phyloP scores from a whole-genome alignment of 2,797 vertebrate genomes.

The Rhyacichthys aspro region DNA sequence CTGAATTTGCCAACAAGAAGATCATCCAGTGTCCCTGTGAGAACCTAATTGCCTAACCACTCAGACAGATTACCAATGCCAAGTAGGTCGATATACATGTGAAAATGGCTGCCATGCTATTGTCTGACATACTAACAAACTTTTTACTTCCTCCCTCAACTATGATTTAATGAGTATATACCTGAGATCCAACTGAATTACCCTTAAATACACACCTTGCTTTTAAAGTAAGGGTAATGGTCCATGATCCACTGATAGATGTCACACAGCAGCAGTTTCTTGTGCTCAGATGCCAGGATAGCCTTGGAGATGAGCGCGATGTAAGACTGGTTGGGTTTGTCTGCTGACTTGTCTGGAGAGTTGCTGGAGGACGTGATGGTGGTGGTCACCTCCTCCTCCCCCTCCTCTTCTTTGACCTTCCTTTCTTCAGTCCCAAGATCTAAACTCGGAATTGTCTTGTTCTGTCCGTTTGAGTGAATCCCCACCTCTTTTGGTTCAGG shows the following conservation, averaged over 20 bases:
- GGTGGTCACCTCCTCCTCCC: slow-evolving; percentile 57
- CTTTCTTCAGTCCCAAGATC: slow-evolving; percentile 34
- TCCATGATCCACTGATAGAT: slow-evolving; percentile 93
- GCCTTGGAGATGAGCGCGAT: slow-evolving; percentile 87
- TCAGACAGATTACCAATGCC: slow-evolving; percentile 62
- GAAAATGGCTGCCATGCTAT: slow-evolving; percentile 42
- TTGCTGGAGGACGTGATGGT: slow-evolving; percentile 40
- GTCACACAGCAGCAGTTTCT: slow-evolving; percentile 86
- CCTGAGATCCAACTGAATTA: not conserved
- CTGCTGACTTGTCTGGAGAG: slow-evolving; percentile 47
- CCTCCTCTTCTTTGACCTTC: slow-evolving; percentile 54
- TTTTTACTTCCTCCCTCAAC: no score
- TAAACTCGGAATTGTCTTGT: slow-evolving; percentile 45
- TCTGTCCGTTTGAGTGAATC: slow-evolving; percentile 36
- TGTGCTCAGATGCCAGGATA: slow-evolving; percentile 83
- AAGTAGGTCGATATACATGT: slow-evolving; percentile 51
- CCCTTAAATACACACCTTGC: slow-evolving; percentile 74
- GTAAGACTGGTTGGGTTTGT: slow-evolving; percentile 86
- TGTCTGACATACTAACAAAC: no score
- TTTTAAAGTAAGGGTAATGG: slow-evolving; percentile 87
- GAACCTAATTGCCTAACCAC: slow-evolving; percentile 64
- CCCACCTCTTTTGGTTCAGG: slow-evolving; percentile 48
- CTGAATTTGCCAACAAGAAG: slow-evolving; percentile 73
- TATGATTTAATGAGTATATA: no score
- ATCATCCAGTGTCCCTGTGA: slow-evolving; percentile 62